Percentiles rank a stretch among this genome's conserved stretches.
Conservation (phyloP, 2,113 vertebrate genomes). For the Malurus alboscapulatus region DNA sequence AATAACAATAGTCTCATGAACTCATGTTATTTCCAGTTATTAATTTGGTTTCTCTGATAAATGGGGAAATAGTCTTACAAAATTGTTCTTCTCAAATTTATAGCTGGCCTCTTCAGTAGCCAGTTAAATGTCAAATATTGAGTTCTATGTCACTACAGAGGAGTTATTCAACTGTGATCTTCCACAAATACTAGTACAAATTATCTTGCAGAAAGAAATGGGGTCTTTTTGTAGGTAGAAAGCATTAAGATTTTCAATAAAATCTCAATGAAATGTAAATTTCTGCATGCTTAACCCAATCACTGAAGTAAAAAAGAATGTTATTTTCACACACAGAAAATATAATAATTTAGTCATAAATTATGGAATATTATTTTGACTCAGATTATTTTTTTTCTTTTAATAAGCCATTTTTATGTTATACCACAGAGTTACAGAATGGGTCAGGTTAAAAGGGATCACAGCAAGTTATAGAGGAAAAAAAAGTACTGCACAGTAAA, state of each 20-base stretch:
- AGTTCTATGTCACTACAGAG: neutral
- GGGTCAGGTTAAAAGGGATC: neutral
- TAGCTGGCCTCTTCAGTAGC: neutral
- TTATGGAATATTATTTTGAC: neutral
- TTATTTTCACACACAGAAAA: neutral
- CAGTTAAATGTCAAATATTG: neutral
- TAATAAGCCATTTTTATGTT: neutral
- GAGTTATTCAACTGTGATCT: neutral
- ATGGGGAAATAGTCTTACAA: neutral
- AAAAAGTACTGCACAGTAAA: neutral
- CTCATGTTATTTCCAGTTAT: neutral
- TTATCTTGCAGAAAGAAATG: accelerated
- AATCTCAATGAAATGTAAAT: neutral
- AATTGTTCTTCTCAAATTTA: neutral
- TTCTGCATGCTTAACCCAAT: neutral
- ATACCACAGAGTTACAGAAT: neutral
- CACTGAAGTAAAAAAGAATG: neutral
- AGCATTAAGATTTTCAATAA: neutral
- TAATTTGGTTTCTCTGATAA: neutral
- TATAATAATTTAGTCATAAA: neutral
- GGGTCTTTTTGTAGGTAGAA: neutral
- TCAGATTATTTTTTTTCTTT: neutral
- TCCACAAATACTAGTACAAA: neutral
- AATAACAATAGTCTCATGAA: neutral
- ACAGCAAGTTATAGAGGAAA: neutral